A percentile compares a stretch with the other conserved stretches of the same genome.
These are phyloP conservation scores for Chionoecetes opilio DNA, from an alignment of 1,140 invertebrate genomes.

Conservation along the genomic window DNA sequence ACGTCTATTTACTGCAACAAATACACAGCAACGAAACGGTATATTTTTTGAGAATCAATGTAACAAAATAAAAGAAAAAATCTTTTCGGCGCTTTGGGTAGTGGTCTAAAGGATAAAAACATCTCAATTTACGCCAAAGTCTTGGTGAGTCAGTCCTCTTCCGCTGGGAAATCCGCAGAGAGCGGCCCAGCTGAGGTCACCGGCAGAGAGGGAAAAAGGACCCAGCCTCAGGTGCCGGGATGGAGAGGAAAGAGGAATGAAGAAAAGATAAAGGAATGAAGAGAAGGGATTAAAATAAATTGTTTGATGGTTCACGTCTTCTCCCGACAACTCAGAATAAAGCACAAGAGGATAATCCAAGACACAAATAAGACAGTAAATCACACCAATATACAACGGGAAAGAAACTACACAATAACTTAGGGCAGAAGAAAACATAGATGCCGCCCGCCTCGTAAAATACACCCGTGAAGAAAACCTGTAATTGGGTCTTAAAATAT, in stretches of 20 bases:
- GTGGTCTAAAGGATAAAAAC: not conserved
- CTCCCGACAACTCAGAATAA: no score
- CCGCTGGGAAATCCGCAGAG: not conserved
- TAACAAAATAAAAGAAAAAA: no score
- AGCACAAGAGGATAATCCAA: not conserved
- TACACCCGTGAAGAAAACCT: not conserved
- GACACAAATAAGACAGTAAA: not conserved
- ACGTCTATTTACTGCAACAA: no score
- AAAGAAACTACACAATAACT: not conserved
- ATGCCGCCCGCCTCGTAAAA: not conserved
- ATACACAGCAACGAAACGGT: no score
- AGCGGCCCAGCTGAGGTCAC: not conserved
- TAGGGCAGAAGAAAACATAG: no score
- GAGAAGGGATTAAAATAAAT: not conserved
- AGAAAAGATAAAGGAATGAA: not conserved
- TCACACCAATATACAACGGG: not conserved
- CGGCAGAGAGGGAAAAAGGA: not conserved
- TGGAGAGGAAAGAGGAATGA: not conserved
- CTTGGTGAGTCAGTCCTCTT: not conserved
- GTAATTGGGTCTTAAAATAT: not conserved
- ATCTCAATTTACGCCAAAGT: not conserved
- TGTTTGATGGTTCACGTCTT: not conserved
- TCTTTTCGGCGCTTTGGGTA: no score
- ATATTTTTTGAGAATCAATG: no score
- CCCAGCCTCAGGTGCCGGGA: not conserved